These are phyloP conservation scores for Pimpla rufipes DNA, from an alignment of 2,888 invertebrate genomes.

Conservation along the genomic window DNA sequence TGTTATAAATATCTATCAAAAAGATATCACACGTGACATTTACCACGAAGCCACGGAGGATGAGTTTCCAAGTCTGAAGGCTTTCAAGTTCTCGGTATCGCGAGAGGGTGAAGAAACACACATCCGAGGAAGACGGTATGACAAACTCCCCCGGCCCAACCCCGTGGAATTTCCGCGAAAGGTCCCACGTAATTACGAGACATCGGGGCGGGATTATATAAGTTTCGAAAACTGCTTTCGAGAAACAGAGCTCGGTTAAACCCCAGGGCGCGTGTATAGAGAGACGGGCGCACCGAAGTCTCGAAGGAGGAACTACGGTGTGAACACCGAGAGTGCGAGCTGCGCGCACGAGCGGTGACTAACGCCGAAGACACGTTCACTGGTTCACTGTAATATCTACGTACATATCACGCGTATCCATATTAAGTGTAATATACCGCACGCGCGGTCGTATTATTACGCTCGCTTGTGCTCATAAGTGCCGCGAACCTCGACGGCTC, in stretches of 20 bases:
- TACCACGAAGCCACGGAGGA: not conserved
- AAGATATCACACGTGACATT: not conserved
- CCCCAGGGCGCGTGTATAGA: not conserved
- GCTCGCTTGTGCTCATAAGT: slow-evolving; percentile 46
- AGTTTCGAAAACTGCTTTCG: slow-evolving; percentile 82
- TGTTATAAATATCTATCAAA: not conserved
- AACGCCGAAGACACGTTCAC: slow-evolving; percentile 34
- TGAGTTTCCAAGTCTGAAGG: not conserved
- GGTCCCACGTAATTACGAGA: slow-evolving; percentile 57
- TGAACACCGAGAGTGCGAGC: slow-evolving; percentile 74
- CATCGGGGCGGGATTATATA: slow-evolving; percentile 73
- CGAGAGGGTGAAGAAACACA: not conserved
- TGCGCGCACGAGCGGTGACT: slow-evolving; percentile 49
- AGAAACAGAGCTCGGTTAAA: slow-evolving; percentile 39
- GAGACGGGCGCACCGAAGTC: slow-evolving; percentile 64
- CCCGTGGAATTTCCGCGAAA: slow-evolving; percentile 29
- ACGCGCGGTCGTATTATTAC: slow-evolving; percentile 9
- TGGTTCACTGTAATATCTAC: slow-evolving; percentile 1
- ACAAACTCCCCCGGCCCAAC: slow-evolving; percentile 1
- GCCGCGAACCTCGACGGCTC: slow-evolving; percentile 15
- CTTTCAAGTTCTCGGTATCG: not conserved
- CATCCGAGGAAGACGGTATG: not conserved
- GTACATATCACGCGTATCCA: slow-evolving; percentile 36
- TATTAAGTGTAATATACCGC: slow-evolving; percentile 28
- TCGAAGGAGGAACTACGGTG: slow-evolving; percentile 82